Conservation (phyloP, 2,113 vertebrate species). For the Pagrus major region DNA sequence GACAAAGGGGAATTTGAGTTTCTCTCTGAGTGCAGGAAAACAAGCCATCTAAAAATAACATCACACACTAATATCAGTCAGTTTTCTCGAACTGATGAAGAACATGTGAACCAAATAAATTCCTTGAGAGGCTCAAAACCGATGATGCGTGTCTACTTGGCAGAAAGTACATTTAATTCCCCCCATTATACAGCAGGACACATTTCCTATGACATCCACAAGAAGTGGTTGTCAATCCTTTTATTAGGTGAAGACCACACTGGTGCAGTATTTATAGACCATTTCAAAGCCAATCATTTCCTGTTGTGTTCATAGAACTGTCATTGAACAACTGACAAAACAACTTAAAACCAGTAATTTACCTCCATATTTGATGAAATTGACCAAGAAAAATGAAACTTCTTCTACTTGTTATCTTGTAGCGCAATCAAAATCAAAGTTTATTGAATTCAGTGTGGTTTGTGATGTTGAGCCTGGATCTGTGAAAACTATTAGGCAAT, state of each 20-base stretch:
- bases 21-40: not conserved
- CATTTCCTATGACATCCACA: conserved; percentile 1
- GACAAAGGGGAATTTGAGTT: not conserved
- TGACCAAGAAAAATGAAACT: too few relatives aligned
- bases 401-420: not conserved
- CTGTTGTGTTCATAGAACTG: not conserved
- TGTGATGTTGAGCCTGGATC: not conserved
- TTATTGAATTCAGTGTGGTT: not conserved
- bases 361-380: not conserved
- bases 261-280: conserved; percentile 3
- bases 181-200: not conserved
- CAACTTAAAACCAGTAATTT: not conserved
- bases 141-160: not conserved
- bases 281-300: not conserved
- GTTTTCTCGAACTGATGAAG: not conserved
- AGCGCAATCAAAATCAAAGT: not conserved
- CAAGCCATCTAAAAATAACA: not conserved
- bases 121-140: conserved; percentile 5
- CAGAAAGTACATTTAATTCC: conserved; percentile 2
- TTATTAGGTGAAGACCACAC: not conserved
- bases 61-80: not conserved
- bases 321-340: not conserved
- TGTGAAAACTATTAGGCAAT: not conserved
- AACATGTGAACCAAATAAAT: not conserved
- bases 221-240: conserved; percentile 17